Percentiles rank a stretch among this genome's conserved stretches.
phyloP scores from a whole-genome alignment of 2,888 invertebrate species.

The Rapana venosa region DNA sequence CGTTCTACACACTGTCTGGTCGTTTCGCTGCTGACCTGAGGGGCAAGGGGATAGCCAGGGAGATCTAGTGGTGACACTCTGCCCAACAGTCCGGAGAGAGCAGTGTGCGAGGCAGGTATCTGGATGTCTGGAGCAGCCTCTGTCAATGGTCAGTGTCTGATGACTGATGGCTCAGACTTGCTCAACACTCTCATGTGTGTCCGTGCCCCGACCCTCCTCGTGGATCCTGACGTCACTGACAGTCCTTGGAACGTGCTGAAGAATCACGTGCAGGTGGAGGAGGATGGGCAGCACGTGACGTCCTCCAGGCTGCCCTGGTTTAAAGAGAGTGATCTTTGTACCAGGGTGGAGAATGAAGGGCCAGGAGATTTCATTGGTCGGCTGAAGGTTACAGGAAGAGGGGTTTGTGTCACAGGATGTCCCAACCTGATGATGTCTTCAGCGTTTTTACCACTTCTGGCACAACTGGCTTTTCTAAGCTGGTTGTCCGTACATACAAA shows the following conservation, averaged over 20 bases:
- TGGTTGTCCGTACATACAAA: neutral
- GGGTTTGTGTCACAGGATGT: constrained; percentile 12
- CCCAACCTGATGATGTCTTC: neutral
- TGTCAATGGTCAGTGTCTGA: constrained; percentile 29
- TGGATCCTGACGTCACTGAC: constrained; percentile 33
- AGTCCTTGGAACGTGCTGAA: constrained; percentile 38
- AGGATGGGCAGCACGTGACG: neutral
- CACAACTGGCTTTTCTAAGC: constrained; percentile 26
- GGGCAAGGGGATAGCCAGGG: neutral
- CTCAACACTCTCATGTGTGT: neutral
- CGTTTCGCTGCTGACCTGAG: constrained; percentile 30
- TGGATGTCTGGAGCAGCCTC: constrained; percentile 28
- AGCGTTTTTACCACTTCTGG: constrained; percentile 21
- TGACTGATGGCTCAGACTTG: constrained; percentile 39
- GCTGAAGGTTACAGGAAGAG: neutral
- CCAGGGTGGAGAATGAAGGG: neutral
- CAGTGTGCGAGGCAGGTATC: constrained; percentile 13
- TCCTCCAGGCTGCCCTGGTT: neutral
- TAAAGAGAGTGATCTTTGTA: neutral
- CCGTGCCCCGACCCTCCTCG: constrained; percentile 21
- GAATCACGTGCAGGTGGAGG: neutral
- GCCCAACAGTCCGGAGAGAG: constrained; percentile 36
- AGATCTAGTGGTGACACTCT: constrained; percentile 20
- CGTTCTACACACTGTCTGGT: constrained; percentile 26
- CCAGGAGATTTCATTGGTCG: constrained; percentile 12